Evolutionary conservation across 2,113 vertebrate species (phyloP), one percentile per base, ranked within the genome.

Genomic region (Todiramphus saurophagus): DNA sequence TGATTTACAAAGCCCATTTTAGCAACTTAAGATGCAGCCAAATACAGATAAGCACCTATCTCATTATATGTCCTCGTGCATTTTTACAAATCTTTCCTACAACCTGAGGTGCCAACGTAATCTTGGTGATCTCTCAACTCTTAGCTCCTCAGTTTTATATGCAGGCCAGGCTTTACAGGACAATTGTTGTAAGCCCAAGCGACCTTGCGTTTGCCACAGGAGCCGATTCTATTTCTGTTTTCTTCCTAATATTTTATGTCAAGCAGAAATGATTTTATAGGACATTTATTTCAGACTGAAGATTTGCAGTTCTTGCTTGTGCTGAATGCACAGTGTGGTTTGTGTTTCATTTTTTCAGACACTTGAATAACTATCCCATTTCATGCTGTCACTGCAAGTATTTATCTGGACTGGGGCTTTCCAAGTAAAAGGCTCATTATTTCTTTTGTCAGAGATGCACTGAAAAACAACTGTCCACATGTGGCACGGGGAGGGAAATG

Each of bases 301-400:
- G 89, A 64, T 90, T 83, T 89, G 56, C 83, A 75, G 64, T 75
- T 91, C 92, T 75, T 91, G 77, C 74, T 89, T 3, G 8, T 72
- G 86, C 87, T 91, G 91, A 94, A 93, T 94, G 87, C 83, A 92
- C 83, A 67, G 80, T 23, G 83, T 79, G 70, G 59, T 75, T 95
- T 82, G 73, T 77, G 90, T 43, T 39, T 96, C 90, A 93, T 97
- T 92, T 89, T 91, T 89, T 73, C 92, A 96, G 94, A 85, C 94
- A 79, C 93, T 87, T 89, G 91, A 96, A 92, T 95, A 97, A 92
- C 89, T 66, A 84, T 85, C 91, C 91, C 81, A 69, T 96, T 96
- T 93, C 95, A 94, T 95, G 95, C 96, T 96, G 95, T 93, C 96
- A 94, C 23, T 87, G 95, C 96, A 81, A 96, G 92, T 96, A 95